Percentiles rank a stretch among this genome's conserved stretches.
These are phyloP conservation scores for Neodiprion lecontei DNA, from an alignment of 1,140 invertebrate species.

Conservation along the genomic window DNA sequence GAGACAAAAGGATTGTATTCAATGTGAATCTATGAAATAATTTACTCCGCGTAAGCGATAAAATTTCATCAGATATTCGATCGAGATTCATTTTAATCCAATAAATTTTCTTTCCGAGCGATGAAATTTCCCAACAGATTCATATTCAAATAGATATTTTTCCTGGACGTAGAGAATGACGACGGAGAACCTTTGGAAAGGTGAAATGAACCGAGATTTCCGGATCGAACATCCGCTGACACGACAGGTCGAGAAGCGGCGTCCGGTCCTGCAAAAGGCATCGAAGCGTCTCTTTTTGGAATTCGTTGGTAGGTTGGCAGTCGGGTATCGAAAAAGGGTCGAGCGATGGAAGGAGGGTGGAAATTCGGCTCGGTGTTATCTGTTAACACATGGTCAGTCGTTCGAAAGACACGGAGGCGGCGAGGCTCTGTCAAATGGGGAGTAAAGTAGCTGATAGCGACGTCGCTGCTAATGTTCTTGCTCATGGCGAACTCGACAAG, in stretches of 20 bases:
- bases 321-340: conserved; percentile 2
- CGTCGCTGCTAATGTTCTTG: neutral
- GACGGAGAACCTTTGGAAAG: too few species aligned
- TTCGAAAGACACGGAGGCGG: conserved; percentile 14
- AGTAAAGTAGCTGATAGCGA: conserved; percentile 1
- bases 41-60: too few species aligned
- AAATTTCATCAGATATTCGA: too few species aligned
- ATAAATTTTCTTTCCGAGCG: too few species aligned
- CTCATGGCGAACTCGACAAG: neutral
- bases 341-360: neutral
- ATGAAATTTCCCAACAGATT: too few species aligned
- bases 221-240: too few species aligned
- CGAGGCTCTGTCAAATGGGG: neutral
- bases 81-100: too few species aligned
- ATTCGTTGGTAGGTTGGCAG: conserved; percentile 22
- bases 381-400: conserved; percentile 39
- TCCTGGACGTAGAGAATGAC: too few species aligned
- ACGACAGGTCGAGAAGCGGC: neutral
- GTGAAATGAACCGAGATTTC: too few species aligned
- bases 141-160: too few species aligned
- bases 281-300: conserved; percentile 18
- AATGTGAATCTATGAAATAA: too few species aligned
- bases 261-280: neutral
- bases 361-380: conserved; percentile 31
- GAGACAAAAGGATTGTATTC: too few species aligned